Conservation (phyloP, 2,113 vertebrate genomes). For the Furnarius figulus region DNA sequence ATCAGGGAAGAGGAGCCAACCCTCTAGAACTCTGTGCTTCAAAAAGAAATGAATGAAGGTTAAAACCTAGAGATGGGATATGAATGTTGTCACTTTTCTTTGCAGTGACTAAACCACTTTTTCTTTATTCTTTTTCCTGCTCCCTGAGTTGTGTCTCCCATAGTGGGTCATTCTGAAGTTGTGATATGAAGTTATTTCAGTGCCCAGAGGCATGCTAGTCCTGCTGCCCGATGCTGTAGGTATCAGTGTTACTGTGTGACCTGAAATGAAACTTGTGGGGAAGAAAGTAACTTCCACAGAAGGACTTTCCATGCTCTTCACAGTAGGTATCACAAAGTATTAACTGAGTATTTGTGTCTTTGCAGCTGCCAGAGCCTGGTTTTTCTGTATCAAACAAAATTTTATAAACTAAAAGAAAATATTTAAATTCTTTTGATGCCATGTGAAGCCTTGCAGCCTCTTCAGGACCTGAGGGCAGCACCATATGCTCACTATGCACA, state of each 20-base stretch:
- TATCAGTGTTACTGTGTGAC: neutral
- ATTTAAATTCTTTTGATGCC: neutral
- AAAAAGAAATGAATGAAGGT: neutral
- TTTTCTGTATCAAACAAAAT: neutral
- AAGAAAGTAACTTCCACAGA: neutral
- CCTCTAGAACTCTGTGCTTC: neutral
- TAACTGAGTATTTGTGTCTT: neutral
- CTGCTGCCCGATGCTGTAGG: rapidly evolving
- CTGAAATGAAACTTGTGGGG: neutral
- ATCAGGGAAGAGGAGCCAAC: neutral
- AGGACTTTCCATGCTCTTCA: neutral
- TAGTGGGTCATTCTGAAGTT: neutral
- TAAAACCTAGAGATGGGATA: neutral
- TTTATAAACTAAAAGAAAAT: neutral
- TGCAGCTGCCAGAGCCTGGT: neutral
- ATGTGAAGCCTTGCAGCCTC: neutral
- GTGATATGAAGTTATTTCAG: neutral
- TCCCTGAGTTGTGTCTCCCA: neutral
- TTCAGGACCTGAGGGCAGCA: neutral
- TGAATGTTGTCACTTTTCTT: neutral
- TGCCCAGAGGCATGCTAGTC: neutral
- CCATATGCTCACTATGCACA: neutral
- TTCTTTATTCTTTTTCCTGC: neutral
- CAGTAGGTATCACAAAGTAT: neutral
- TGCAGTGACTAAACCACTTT: neutral